These are phyloP conservation scores for Lytechinus pictus DNA, from an alignment of 35 echinoderm and acorn worm genomes.

Conservation along the genomic window DNA sequence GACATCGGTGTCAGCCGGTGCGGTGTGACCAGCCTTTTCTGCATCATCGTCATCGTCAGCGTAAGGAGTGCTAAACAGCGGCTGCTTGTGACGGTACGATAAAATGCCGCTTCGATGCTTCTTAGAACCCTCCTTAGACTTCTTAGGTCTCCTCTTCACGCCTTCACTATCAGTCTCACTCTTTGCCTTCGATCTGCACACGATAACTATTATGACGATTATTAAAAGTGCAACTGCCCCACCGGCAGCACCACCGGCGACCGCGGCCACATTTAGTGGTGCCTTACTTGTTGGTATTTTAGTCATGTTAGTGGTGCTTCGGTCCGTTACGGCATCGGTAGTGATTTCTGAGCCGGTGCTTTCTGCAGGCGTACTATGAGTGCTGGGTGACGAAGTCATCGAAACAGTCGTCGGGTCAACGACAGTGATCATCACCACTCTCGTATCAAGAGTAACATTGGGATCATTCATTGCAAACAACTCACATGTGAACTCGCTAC, in stretches of 20 bases:
- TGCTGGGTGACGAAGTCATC: not conserved
- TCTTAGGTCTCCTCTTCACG: not conserved
- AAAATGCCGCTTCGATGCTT: conserved; percentile 33
- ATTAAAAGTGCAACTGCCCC: not conserved
- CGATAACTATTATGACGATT: not conserved
- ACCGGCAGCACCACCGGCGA: conserved; percentile 1
- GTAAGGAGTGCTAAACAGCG: conserved; percentile 33
- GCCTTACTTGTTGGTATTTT: not conserved
- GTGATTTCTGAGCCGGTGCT: not conserved
- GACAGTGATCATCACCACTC: not conserved
- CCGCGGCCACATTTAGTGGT: not conserved
- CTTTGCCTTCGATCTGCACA: not conserved
- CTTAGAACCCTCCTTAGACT: not conserved
- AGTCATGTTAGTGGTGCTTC: not conserved
- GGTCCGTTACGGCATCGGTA: not conserved
- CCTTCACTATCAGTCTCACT: not conserved
- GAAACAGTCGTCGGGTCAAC: not conserved
- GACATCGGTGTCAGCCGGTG: not conserved
- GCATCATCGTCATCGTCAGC: conserved; percentile 4
- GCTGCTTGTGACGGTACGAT: conserved; percentile 19
- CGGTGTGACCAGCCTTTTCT: not conserved
- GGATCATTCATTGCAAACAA: too few species aligned
- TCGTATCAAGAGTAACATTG: too few species aligned
- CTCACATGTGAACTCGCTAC: too few species aligned
- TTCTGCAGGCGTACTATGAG: not conserved